Conservation (phyloP, 2,888 invertebrate genomes). For the Rhamphomyia laevipes region DNA sequence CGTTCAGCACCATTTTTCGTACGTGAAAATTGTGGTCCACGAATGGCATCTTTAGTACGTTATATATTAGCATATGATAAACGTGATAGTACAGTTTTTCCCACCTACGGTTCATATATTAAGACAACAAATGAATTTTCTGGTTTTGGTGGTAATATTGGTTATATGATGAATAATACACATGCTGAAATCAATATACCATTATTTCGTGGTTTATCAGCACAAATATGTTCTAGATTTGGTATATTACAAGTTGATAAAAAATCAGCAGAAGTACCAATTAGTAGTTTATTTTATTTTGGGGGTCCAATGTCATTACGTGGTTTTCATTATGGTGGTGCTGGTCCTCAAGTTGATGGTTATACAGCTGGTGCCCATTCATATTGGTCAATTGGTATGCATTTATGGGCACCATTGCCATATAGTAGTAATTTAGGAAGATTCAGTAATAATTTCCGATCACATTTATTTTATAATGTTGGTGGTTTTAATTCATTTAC, state of each 20-base stretch:
- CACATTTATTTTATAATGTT: constrained; percentile 80
- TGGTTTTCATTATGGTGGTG: constrained; percentile 79
- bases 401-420: constrained; percentile 83
- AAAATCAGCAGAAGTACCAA: constrained; percentile 27
- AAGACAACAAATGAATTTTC: constrained; percentile 74
- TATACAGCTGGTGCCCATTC: constrained; percentile 58
- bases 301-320: constrained; percentile 83
- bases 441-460: constrained; percentile 71
- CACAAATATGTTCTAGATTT: constrained; percentile 31
- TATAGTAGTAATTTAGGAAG: constrained; percentile 68
- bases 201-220: constrained; percentile 39
- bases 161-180: constrained; percentile 72
- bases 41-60: constrained; percentile 75
- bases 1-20: constrained; percentile 71
- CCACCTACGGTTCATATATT: constrained; percentile 57
- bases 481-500: constrained; percentile 58
- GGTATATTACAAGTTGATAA: constrained; percentile 31
- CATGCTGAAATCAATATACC: constrained; percentile 59
- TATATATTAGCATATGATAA: constrained; percentile 69
- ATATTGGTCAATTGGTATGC: constrained; percentile 47
- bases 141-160: constrained; percentile 73
- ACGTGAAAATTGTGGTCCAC: constrained; percentile 72
- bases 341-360: constrained; percentile 72
- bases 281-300: constrained; percentile 32
- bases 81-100: constrained; percentile 71